Percentiles rank a stretch among this genome's conserved stretches.
Evolutionary conservation across 2,888 invertebrate species (phyloP).

Genomic region (Orchesella flavescens): DNA sequence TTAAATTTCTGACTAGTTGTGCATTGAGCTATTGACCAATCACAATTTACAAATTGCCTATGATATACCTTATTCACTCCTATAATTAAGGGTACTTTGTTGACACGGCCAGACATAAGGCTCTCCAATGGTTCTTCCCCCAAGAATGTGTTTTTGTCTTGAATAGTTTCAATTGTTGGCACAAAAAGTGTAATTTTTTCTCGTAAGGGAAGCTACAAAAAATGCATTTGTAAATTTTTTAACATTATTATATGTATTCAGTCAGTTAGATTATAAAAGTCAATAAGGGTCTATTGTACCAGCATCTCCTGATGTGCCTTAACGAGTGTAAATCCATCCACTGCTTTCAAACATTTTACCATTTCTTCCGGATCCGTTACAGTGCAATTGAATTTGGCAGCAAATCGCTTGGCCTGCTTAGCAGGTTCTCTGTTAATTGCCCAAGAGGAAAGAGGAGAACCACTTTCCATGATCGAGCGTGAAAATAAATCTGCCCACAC

Average conservation of each 20-base stretch:
- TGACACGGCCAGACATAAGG: slow-evolving; percentile 62
- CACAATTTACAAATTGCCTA: no score
- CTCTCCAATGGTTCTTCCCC: slow-evolving; percentile 63
- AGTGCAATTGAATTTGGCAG: slow-evolving; percentile 67
- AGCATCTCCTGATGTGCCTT: slow-evolving; percentile 60
- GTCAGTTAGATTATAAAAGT: not conserved
- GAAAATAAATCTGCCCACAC: slow-evolving; percentile 56
- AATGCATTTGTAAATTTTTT: not conserved
- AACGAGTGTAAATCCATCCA: slow-evolving; percentile 60
- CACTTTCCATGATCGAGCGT: slow-evolving; percentile 66
- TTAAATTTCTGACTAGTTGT: no score
- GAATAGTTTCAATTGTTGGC: slow-evolving; percentile 67
- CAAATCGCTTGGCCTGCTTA: slow-evolving; percentile 64
- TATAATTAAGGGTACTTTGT: slow-evolving; percentile 64
- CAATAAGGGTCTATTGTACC: slow-evolving; percentile 18
- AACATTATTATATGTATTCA: no score
- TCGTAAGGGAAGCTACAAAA: slow-evolving; percentile 56
- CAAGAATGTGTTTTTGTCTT: slow-evolving; percentile 69
- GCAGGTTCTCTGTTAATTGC: slow-evolving; percentile 61
- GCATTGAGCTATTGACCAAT: no score
- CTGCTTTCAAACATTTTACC: slow-evolving; percentile 63
- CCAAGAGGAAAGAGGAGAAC: slow-evolving; percentile 61
- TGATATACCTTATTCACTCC: slow-evolving; percentile 67
- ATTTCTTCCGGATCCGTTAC: slow-evolving; percentile 56
- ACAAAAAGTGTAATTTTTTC: slow-evolving; percentile 65